Percentiles rank a stretch among this genome's conserved stretches.
Evolutionary conservation across 2,797 vertebrate genomes (phyloP).

Genomic region (Clarias laeviceps): DNA sequence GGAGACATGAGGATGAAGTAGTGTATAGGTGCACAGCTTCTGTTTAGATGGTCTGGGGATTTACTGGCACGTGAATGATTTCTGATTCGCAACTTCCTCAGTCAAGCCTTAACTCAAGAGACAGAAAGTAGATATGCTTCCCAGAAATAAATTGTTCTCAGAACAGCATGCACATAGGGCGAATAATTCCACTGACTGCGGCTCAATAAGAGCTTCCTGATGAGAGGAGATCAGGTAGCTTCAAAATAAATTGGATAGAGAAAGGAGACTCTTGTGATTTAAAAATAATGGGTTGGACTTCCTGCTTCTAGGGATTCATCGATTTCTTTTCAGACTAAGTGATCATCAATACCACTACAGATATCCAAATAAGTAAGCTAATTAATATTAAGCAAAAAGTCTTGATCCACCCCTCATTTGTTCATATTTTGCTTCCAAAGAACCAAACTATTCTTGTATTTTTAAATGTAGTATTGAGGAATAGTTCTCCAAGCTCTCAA

Average conservation of each 20-base stretch:
- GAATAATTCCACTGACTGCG: conserved; percentile 45
- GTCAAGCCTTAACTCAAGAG: neutral
- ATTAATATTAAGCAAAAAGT: neutral
- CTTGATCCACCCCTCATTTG: too few relatives aligned
- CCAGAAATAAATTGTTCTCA: conserved; percentile 37
- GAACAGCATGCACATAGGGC: conserved; percentile 37
- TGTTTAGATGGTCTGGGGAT: neutral
- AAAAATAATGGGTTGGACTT: neutral
- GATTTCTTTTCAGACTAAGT: neutral
- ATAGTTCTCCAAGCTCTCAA: too few relatives aligned
- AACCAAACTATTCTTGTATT: too few relatives aligned
- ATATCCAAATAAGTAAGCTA: neutral
- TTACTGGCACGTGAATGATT: conserved; percentile 22
- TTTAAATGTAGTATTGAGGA: too few relatives aligned
- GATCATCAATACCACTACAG: neutral
- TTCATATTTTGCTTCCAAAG: too few relatives aligned
- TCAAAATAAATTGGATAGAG: conserved; percentile 34
- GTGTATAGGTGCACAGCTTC: neutral
- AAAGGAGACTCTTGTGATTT: neutral
- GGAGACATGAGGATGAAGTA: neutral
- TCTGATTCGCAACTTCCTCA: neutral
- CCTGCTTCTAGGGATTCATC: neutral
- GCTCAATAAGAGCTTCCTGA: conserved; percentile 56
- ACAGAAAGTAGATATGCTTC: conserved; percentile 20
- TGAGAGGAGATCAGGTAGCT: conserved; percentile 51